Conservation (phyloP, 1,140 invertebrate species). For the Cotesia typhae region DNA sequence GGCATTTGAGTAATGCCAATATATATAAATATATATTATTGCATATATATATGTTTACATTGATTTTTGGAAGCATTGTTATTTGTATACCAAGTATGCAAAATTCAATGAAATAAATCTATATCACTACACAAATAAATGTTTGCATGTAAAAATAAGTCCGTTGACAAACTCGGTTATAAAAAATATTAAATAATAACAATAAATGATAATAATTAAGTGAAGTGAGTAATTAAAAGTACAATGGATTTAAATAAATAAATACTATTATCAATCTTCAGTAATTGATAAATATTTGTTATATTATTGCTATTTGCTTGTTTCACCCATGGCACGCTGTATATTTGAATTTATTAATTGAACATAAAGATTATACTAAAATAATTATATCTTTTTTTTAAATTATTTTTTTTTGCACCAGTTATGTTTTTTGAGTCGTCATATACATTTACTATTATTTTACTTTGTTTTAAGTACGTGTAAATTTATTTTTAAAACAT, state of each 20-base stretch:
- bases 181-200: neutral
- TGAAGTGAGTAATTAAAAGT: slow-evolving; percentile 11
- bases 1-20: neutral
- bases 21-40: neutral
- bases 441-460: too few species aligned
- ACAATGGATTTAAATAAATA: slow-evolving; percentile 48
- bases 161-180: slow-evolving; percentile 15
- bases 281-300: slow-evolving; percentile 52
- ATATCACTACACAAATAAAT: slow-evolving; percentile 17
- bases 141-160: slow-evolving; percentile 31
- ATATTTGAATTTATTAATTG: slow-evolving; percentile 51
- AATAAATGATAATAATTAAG: slow-evolving; percentile 24
- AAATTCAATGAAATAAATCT: neutral
- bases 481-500: too few species aligned
- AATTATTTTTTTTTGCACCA: too few species aligned
- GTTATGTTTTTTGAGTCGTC: too few species aligned
- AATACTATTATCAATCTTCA: slow-evolving; percentile 55
- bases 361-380: slow-evolving; percentile 5
- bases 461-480: too few species aligned
- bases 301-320: slow-evolving; percentile 65
- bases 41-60: neutral
- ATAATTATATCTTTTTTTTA: too few species aligned
- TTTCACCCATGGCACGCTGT: slow-evolving; percentile 67
- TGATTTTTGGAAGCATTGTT: neutral
- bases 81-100: slow-evolving; percentile 9